Evolutionary conservation across 2,113 vertebrate genomes (phyloP), one percentile per base, ranked within the genome.

Genomic region (Heterotilapia buettikoferi): DNA sequence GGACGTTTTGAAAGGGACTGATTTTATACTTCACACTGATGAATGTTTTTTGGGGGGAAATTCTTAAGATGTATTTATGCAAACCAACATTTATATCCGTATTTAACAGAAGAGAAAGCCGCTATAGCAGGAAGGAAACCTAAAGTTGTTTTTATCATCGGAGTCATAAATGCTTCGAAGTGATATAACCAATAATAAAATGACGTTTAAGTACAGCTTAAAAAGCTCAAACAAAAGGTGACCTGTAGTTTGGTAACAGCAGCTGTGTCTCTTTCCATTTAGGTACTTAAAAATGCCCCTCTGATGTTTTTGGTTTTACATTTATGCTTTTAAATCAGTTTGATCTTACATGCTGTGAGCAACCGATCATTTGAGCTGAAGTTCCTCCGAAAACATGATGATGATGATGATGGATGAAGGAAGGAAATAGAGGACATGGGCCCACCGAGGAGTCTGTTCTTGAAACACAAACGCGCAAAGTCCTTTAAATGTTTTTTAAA

Each of bases 391-490:
- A 61, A 61, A 61, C 57, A 31, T 57, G 0, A 54, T 53, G 52
- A n/a, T 45, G 47, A 50, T 19, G 50, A 56, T 56, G 52, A 54
- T 56, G 12, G 95, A 98, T 83, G 98, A 98, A 9, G 98, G 97
- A 21, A 93, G 93, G n/a, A 97, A 98, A 94, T 98, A 98, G 76
- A 97, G 26, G 18, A 97, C 87, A 18, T 93, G 94, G 0, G 93
- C 97, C 97, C 96, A 98, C 86, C 96, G 95, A 0, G 97, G 96
- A 0, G 97, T 97, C 92, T 0, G 97, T 97, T 11, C 97, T 36
- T 36, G 18, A 36, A 0, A 66, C 14, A 61, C 18, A n/a, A 19
- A 0, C 6, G 9, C 2, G 9, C 31, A 63, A 63, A 36, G 31
- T 38, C 61, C 33, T 66, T 66, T 21, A 21, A n/a, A 38, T n/a